A percentile compares a stretch with the other conserved stretches of the same genome.
Evolutionary conservation across 2,888 invertebrate species (phyloP).

Genomic region (Cynaeus angustus): DNA sequence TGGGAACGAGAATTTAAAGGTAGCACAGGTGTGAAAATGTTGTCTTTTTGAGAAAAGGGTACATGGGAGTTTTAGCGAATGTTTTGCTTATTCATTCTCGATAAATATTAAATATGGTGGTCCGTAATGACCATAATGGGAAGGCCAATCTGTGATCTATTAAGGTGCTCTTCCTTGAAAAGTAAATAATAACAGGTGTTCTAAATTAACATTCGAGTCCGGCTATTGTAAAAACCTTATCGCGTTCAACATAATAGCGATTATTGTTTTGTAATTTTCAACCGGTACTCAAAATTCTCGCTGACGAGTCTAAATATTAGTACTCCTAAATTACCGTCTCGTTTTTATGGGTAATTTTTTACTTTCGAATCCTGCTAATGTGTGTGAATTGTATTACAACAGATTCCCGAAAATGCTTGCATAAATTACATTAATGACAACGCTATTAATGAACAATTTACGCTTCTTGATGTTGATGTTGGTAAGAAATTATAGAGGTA

Average conservation of each 20-base stretch:
- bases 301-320: slow-evolving; percentile 9
- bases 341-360: slow-evolving; percentile 4
- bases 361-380: slow-evolving; percentile 7
- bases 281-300: slow-evolving; percentile 1
- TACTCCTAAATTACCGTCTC: background rate
- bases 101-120: slow-evolving; percentile 24
- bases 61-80: slow-evolving; percentile 29
- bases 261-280: slow-evolving; percentile 16
- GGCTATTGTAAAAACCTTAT: slow-evolving; percentile 19
- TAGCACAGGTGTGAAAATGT: slow-evolving; percentile 30
- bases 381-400: slow-evolving; percentile 15
- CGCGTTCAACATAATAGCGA: slow-evolving; percentile 4
- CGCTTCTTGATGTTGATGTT: background rate
- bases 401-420: slow-evolving; percentile 8
- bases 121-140: slow-evolving; percentile 28
- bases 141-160: slow-evolving; percentile 32
- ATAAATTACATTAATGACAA: slow-evolving; percentile 14
- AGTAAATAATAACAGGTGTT: slow-evolving; percentile 37
- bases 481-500: slow-evolving; percentile 9
- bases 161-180: slow-evolving; percentile 28
- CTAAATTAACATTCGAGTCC: slow-evolving; percentile 18
- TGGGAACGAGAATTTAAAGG: slow-evolving; percentile 31
- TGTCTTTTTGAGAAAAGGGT: slow-evolving; percentile 24
- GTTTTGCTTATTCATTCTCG: slow-evolving; percentile 27
- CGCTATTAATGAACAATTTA: slow-evolving; percentile 8